Evolutionary conservation across 2,113 vertebrate genomes (phyloP).

Genomic region (Leiothrix lutea): DNA sequence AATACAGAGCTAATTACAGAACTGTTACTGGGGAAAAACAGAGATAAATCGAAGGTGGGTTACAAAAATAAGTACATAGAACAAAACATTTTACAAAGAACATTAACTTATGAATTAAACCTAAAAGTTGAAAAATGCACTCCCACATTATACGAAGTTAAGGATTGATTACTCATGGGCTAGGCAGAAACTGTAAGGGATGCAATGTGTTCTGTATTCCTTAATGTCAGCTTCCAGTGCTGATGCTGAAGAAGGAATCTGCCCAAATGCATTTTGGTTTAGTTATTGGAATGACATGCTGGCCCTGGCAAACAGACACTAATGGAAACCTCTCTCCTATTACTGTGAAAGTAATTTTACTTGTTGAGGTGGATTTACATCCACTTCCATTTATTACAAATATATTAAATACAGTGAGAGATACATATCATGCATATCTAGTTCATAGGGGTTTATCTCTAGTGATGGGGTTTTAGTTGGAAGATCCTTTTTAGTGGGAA

Average conservation of each 20-base stretch:
- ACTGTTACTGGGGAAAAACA: too few relatives aligned
- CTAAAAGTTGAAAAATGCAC: too few relatives aligned
- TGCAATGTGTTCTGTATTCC: fast-evolving
- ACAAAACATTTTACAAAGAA: too few relatives aligned
- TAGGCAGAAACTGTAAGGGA: not conserved
- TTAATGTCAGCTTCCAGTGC: not conserved
- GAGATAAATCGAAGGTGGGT: too few relatives aligned
- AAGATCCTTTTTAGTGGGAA: not conserved
- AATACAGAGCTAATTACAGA: too few relatives aligned
- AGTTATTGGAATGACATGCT: not conserved
- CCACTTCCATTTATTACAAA: not conserved
- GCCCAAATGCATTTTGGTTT: not conserved
- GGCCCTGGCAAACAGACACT: not conserved
- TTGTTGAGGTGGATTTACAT: not conserved
- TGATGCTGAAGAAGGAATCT: not conserved
- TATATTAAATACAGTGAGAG: not conserved
- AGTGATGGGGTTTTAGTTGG: not conserved
- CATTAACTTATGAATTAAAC: too few relatives aligned
- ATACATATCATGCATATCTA: fast-evolving
- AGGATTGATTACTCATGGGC: not conserved
- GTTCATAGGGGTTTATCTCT: not conserved
- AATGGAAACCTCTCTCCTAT: not conserved
- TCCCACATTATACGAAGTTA: fast-evolving
- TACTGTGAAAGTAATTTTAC: not conserved
- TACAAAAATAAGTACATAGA: too few relatives aligned